phyloP scores from a whole-genome alignment of 2,888 invertebrate genomes.

The Neria commutata region DNA sequence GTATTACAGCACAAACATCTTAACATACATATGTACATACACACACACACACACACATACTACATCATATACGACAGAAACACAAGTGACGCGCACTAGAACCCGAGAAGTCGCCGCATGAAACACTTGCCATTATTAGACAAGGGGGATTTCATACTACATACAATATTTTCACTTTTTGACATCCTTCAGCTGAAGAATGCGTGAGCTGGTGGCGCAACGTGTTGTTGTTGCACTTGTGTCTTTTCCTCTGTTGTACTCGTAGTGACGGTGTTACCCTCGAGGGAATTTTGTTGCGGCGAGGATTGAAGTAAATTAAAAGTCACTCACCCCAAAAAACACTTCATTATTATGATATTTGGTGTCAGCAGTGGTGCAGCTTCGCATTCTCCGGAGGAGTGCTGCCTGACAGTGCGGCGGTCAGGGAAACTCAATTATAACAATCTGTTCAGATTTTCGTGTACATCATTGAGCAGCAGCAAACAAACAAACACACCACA shows the following conservation, averaged over 20 bases:
- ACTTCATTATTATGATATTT: constrained; percentile 54
- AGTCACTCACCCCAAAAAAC: constrained; percentile 54
- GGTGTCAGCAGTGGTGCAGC: constrained; percentile 41
- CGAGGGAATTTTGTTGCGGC: constrained; percentile 34
- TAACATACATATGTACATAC: constrained; percentile 7
- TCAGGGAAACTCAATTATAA: constrained; percentile 61
- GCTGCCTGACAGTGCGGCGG: constrained; percentile 26
- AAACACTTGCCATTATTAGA: constrained; percentile 2
- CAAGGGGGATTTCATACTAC: not conserved
- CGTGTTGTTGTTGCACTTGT: not conserved
- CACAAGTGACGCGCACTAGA: no score
- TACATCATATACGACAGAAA: no score
- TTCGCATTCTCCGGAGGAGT: constrained; percentile 23
- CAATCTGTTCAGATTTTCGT: constrained; percentile 61
- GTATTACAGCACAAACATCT: no score
- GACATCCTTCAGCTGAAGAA: not conserved
- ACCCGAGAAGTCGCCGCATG: not conserved
- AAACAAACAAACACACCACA: not conserved
- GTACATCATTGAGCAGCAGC: not conserved
- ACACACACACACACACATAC: no score
- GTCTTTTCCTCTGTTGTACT: not conserved
- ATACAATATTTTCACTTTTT: not conserved
- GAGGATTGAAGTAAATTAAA: constrained; percentile 61
- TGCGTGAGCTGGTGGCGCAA: not conserved
- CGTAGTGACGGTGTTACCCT: not conserved